Conservation (phyloP, 2,797 vertebrate genomes). For the Capromys pilorides region DNA sequence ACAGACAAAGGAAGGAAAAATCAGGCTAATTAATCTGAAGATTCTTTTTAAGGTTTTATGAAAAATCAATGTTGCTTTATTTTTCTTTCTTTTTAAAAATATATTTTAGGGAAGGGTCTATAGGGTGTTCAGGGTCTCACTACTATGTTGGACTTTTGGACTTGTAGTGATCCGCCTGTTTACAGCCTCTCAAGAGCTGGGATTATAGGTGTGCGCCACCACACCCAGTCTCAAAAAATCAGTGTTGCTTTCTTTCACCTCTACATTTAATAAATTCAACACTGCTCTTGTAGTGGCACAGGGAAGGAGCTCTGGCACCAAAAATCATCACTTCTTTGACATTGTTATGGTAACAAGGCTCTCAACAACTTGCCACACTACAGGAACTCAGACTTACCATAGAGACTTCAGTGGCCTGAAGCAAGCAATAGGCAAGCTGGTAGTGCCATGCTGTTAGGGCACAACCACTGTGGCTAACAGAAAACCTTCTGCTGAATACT, state of each 20-base stretch:
- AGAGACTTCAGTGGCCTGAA: not conserved
- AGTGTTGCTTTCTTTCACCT: not conserved
- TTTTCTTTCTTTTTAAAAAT: no score
- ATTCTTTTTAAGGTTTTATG: not conserved
- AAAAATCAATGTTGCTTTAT: not conserved
- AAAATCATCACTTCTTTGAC: not conserved
- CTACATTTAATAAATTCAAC: not conserved
- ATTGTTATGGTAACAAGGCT: not conserved
- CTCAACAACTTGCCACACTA: not conserved
- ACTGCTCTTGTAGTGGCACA: not conserved
- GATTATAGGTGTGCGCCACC: no score
- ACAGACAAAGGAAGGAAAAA: not conserved
- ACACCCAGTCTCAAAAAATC: no score
- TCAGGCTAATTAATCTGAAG: not conserved
- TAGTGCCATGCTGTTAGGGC: rapidly evolving
- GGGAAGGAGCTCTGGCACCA: not conserved
- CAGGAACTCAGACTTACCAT: not conserved
- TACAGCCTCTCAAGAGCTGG: no score
- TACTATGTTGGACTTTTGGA: no score
- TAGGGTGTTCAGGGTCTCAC: no score
- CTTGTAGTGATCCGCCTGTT: no score
- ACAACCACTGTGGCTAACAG: no score
- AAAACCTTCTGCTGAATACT: not conserved
- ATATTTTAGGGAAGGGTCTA: no score
- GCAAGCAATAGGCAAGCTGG: not conserved